These are phyloP conservation scores for Pituophis catenifer DNA, from an alignment of 2,113 vertebrate genomes.

Conservation along the genomic window DNA sequence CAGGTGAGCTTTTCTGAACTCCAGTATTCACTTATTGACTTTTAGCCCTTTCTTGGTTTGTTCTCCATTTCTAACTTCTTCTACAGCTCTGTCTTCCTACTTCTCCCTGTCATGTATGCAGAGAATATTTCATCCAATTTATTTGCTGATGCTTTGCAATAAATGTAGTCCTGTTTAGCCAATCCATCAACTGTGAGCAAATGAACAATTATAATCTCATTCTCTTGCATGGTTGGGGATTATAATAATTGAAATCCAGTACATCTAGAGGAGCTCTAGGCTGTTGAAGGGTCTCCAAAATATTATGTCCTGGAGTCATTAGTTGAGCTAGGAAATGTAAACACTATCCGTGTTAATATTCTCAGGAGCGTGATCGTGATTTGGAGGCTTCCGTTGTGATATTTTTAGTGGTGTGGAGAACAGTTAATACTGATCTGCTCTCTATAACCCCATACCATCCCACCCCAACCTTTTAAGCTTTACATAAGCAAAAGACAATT, in stretches of 20 bases:
- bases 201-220: background rate
- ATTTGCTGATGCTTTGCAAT: background rate
- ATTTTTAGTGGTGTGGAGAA: background rate
- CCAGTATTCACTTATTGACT: background rate
- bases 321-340: background rate
- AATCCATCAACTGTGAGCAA: background rate
- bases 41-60: background rate
- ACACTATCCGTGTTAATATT: background rate
- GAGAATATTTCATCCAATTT: background rate
- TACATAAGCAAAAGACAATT: background rate
- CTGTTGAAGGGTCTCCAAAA: background rate
- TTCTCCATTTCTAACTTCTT: background rate
- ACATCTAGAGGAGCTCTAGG: background rate
- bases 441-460: background rate
- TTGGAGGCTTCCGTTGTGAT: background rate
- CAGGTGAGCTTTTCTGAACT: background rate
- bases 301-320: background rate
- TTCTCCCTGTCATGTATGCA: background rate
- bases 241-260: background rate
- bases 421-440: background rate
- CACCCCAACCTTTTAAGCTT: background rate
- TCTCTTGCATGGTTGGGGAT: background rate
- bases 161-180: background rate
- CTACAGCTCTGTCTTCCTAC: background rate
- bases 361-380: background rate